Conservation (phyloP, 2,888 invertebrate species). For the Cheilosia impressa region DNA sequence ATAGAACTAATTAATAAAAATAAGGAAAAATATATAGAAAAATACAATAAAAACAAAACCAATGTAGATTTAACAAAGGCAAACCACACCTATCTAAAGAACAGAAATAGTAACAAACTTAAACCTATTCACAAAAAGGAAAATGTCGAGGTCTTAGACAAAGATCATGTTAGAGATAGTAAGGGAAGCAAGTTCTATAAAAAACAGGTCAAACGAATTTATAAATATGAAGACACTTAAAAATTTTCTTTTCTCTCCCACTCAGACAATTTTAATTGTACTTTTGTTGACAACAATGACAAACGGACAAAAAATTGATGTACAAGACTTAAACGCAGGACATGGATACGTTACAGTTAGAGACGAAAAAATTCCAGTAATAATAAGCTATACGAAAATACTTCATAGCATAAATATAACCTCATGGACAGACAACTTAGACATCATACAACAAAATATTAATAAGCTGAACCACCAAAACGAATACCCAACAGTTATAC, state of each 20-base stretch:
- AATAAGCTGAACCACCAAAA: conserved; percentile 16
- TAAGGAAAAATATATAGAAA: neutral
- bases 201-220: too few relatives aligned
- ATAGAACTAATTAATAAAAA: too few relatives aligned
- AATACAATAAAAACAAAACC: conserved; percentile 3
- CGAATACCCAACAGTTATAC: conserved; percentile 19
- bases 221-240: conserved; percentile 1
- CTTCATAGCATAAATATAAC: conserved; percentile 22
- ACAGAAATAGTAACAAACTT: conserved; percentile 28
- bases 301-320: conserved; percentile 21
- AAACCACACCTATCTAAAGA: conserved; percentile 14
- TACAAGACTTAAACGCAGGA: conserved; percentile 26
- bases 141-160: neutral
- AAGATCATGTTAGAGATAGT: too few relatives aligned
- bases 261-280: too few relatives aligned
- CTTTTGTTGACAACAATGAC: neutral
- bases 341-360: conserved; percentile 16
- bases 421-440: conserved; percentile 14
- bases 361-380: conserved; percentile 17
- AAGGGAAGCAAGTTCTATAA: too few relatives aligned
- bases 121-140: conserved; percentile 19
- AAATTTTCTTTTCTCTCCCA: too few relatives aligned
- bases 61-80: conserved; percentile 18
- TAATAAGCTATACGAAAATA: conserved; percentile 21
- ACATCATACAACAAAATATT: conserved; percentile 28